Conservation (phyloP, 2,888 invertebrate genomes). For the Brachynemurus nebulosus region DNA sequence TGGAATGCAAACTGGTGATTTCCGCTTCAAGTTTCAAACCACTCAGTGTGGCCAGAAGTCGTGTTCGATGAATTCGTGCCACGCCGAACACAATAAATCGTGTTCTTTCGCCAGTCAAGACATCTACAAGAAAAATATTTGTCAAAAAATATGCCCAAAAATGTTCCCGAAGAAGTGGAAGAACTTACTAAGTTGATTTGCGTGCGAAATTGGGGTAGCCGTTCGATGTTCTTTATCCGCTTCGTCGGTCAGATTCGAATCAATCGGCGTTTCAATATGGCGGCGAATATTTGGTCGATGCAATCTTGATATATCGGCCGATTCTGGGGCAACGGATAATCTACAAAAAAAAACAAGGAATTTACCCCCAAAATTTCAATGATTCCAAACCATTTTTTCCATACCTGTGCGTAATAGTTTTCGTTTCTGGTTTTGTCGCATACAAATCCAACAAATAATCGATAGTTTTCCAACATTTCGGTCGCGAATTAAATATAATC, state of each 20-base stretch:
- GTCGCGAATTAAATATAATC: constrained; percentile 34
- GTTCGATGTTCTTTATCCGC: constrained; percentile 35
- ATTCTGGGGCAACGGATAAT: constrained; percentile 53
- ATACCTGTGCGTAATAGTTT: constrained; percentile 69
- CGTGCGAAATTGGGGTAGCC: constrained; percentile 22
- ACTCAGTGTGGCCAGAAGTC: constrained; percentile 77
- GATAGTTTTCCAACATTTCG: constrained; percentile 89
- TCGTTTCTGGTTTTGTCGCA: constrained; percentile 88
- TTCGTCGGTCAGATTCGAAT: constrained; percentile 41
- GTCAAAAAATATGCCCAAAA: constrained; percentile 6
- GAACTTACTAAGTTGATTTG: constrained; percentile 30
- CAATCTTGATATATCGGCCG: constrained; percentile 47
- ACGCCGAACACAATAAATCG: constrained; percentile 77
- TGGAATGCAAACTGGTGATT: constrained; percentile 81
- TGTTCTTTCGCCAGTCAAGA: constrained; percentile 47
- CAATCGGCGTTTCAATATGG: constrained; percentile 39
- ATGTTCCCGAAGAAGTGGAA: constrained; percentile 23
- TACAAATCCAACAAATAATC: constrained; percentile 85
- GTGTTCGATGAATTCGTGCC: constrained; percentile 71
- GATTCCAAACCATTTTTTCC: neutral
- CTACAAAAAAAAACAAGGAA: constrained; percentile 25
- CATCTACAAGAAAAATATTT: constrained; percentile 15
- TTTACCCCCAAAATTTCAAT: neutral
- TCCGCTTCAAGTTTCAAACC: constrained; percentile 91
- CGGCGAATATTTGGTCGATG: constrained; percentile 47